A percentile compares a stretch with the other conserved stretches of the same genome.
Conservation (phyloP, 2,888 invertebrate species). For the Abrostola tripartita region DNA sequence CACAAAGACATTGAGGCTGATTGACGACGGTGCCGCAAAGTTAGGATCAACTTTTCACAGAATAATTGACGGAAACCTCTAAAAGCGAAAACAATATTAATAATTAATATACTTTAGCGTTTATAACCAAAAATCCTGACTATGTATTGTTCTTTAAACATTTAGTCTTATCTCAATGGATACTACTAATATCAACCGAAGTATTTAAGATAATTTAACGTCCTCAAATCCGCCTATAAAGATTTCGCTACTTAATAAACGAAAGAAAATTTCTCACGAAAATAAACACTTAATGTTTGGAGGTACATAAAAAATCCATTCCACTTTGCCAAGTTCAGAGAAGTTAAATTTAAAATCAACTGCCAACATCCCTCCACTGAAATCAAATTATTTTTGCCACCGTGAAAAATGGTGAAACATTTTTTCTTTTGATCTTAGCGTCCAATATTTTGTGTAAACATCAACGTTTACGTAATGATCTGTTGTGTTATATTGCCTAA, state of each 20-base stretch:
- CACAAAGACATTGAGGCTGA: neutral
- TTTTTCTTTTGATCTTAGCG: slow-evolving; percentile 78
- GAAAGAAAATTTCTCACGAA: slow-evolving; percentile 62
- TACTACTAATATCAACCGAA: neutral
- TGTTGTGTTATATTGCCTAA: slow-evolving; percentile 65
- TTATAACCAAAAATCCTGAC: too few relatives aligned
- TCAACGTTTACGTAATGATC: slow-evolving; percentile 74
- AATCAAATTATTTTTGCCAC: slow-evolving; percentile 84
- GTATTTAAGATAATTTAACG: slow-evolving; percentile 11
- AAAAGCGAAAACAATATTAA: too few relatives aligned
- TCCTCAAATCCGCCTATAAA: slow-evolving; percentile 41
- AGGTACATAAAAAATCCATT: slow-evolving; percentile 80
- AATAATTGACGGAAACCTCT: too few relatives aligned
- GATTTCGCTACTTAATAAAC: slow-evolving; percentile 54
- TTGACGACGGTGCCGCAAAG: neutral
- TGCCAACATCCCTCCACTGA: slow-evolving; percentile 75
- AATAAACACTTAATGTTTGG: slow-evolving; percentile 75
- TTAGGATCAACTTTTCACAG: too few relatives aligned
- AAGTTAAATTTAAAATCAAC: slow-evolving; percentile 83
- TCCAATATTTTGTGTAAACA: slow-evolving; percentile 75
- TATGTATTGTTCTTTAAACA: neutral
- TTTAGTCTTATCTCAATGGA: neutral
- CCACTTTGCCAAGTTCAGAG: slow-evolving; percentile 74
- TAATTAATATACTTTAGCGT: too few relatives aligned
- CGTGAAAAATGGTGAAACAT: slow-evolving; percentile 80